A percentile compares a stretch with the other conserved stretches of the same genome.
phyloP scores from a whole-genome alignment of 2,113 vertebrate genomes.

The Otolemur garnettii region DNA sequence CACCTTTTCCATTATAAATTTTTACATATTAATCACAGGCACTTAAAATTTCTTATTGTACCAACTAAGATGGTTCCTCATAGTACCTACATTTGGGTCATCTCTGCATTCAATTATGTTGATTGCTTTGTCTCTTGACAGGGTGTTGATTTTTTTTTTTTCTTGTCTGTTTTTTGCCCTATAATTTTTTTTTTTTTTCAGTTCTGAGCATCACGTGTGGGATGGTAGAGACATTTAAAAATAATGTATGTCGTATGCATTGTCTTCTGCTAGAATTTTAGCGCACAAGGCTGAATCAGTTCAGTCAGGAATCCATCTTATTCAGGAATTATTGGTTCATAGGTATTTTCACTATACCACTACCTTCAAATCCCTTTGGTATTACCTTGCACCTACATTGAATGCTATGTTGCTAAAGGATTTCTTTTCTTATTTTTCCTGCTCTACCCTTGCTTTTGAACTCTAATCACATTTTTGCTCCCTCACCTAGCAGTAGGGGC shows the following conservation, averaged over 20 bases:
- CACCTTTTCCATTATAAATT: background rate
- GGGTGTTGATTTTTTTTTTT: background rate
- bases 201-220: background rate
- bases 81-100: background rate
- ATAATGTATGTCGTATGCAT: background rate
- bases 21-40: background rate
- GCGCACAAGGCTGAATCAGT: background rate
- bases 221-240: background rate
- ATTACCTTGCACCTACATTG: background rate
- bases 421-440: background rate
- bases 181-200: background rate
- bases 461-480: background rate
- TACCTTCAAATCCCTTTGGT: background rate
- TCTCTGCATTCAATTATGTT: background rate
- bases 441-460: background rate
- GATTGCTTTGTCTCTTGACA: background rate
- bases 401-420: background rate
- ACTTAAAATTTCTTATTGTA: background rate
- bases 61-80: no score
- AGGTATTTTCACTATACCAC: background rate
- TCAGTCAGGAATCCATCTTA: conserved; percentile 1
- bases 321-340: conserved; percentile 15
- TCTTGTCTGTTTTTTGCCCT: background rate
- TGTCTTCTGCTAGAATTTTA: background rate
- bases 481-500: background rate